Evolutionary conservation across 2,797 vertebrate genomes (phyloP).

Genomic region (Carapus acus): DNA sequence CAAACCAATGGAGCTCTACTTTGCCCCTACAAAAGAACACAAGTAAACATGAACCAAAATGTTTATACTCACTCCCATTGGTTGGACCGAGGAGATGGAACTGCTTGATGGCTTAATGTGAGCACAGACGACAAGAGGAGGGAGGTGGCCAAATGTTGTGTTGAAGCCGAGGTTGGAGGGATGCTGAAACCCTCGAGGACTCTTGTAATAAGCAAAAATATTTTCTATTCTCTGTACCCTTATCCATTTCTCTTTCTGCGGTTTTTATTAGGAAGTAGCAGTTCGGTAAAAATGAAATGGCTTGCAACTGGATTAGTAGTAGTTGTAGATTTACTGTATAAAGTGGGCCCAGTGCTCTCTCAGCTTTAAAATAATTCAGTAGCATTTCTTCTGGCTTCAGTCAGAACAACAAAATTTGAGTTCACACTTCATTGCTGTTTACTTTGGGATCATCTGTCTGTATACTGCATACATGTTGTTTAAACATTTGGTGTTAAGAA

Average conservation of each 20-base stretch:
- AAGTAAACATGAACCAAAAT: constrained; percentile 73
- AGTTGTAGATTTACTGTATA: constrained; percentile 13
- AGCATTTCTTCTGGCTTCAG: no score
- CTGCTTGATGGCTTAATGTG: constrained; percentile 15
- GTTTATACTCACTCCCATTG: constrained; percentile 29
- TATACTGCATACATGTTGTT: no score
- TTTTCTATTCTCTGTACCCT: constrained; percentile 57
- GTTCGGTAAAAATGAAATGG: constrained; percentile 42
- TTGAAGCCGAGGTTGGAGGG: constrained; percentile 35
- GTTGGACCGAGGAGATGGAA: constrained; percentile 34
- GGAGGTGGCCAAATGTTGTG: constrained; percentile 26
- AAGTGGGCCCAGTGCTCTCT: background rate
- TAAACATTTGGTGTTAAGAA: no score
- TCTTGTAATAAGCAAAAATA: constrained; percentile 56
- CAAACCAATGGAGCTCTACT: constrained; percentile 99
- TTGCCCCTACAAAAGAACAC: constrained; percentile 97
- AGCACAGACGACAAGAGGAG: constrained; percentile 20
- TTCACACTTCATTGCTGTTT: no score
- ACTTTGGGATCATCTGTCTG: no score
- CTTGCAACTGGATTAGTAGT: background rate
- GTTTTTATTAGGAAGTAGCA: constrained; percentile 55
- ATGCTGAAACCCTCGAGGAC: constrained; percentile 39
- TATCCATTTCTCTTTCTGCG: constrained; percentile 43
- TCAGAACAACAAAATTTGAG: no score
- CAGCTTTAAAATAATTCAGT: no score